Evolutionary conservation across 2,113 vertebrate genomes (phyloP).

Genomic region (Dasyprocta punctata): DNA sequence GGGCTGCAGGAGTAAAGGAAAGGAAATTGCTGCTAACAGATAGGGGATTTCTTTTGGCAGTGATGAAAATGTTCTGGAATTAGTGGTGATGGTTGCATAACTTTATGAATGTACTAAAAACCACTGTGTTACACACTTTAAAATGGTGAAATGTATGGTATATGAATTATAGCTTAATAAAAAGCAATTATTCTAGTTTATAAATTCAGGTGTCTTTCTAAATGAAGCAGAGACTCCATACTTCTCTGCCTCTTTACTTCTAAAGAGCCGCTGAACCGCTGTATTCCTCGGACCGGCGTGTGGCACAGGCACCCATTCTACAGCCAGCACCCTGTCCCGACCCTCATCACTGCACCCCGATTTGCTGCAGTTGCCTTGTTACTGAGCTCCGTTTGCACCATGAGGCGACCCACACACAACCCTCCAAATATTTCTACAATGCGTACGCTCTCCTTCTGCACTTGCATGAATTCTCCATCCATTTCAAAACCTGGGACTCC

Average conservation of each 20-base stretch:
- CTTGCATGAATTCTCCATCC: not conserved
- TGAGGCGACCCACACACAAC: not conserved
- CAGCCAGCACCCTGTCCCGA: not conserved
- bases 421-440: not conserved
- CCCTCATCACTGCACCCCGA: not conserved
- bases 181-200: not conserved
- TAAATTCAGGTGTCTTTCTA: not conserved
- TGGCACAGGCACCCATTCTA: not conserved
- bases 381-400: not conserved
- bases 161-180: not conserved
- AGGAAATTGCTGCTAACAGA: not conserved
- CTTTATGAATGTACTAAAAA: not conserved
- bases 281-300: not conserved
- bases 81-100: not conserved
- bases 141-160: not conserved
- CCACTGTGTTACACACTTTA: not conserved
- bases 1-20: not conserved
- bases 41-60: not conserved
- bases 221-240: not conserved
- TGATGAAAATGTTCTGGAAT: constrained; percentile 11
- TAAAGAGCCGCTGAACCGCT: not conserved
- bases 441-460: not conserved
- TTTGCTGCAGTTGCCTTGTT: not conserved
- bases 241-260: not conserved
- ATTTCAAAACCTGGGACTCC: not conserved